Evolutionary conservation across 92 coral and sea anemone species (phyloP).

Genomic region (Epizoanthus fatuus): DNA sequence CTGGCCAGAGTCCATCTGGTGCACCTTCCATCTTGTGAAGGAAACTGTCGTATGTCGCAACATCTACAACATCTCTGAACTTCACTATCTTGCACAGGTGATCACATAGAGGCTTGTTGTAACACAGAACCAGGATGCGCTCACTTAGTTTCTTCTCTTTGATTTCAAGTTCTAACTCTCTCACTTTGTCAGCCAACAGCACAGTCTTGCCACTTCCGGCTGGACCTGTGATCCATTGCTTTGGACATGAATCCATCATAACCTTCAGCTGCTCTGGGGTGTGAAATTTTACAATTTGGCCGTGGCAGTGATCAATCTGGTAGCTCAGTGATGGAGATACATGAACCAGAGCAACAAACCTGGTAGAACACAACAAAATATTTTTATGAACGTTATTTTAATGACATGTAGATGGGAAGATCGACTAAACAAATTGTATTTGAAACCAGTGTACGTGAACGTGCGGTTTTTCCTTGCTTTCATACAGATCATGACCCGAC

Average conservation of each 20-base stretch:
- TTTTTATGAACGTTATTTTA: no score
- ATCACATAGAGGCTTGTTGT: conserved; percentile 33
- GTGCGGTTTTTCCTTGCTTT: no score
- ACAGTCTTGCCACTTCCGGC: conserved; percentile 78
- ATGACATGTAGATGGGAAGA: no score
- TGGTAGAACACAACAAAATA: background rate
- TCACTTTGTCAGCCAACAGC: conserved; percentile 56
- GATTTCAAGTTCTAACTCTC: conserved; percentile 24
- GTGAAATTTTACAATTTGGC: conserved; percentile 10
- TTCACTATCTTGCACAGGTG: background rate
- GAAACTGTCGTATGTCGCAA: conserved; percentile 37
- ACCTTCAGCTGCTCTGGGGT: conserved; percentile 40
- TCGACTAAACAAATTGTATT: no score
- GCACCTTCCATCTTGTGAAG: background rate
- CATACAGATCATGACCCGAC: no score
- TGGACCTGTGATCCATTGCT: conserved; percentile 76
- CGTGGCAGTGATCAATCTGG: conserved; percentile 21
- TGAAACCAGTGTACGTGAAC: no score
- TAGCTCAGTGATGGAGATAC: conserved; percentile 20
- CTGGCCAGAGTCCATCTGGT: background rate
- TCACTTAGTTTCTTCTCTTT: background rate
- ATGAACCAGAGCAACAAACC: conserved; percentile 49
- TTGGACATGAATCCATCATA: background rate
- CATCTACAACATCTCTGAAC: background rate
- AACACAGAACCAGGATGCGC: conserved; percentile 61